Evolutionary conservation across 2,113 vertebrate genomes (phyloP), one percentile per base, ranked within the genome.

Genomic region (Anoura caudifer): DNA sequence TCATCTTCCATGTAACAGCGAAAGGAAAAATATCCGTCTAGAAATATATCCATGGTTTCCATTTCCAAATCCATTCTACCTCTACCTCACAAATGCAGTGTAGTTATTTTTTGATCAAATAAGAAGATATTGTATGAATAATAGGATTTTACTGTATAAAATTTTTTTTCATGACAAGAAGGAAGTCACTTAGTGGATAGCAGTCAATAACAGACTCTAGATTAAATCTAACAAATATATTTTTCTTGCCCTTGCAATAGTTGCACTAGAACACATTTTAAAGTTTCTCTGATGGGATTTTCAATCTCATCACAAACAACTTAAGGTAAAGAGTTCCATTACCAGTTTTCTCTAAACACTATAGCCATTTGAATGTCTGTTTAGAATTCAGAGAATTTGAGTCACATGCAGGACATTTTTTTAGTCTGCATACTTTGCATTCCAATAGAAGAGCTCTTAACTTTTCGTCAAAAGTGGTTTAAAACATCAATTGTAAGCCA

Each of bases 381-480:
- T 91, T 67, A 91, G 82, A 96, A 96, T 82, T 65, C 50, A 87
- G 93, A 94, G 92, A 94, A 95, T 96, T 84, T 97, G 91, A 94
- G 69, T 97, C 93, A 96, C 52, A 86, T n/a, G 77, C 33, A 59
- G 69, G 86, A 82, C 47, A 83, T 70, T 81, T 94, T 91, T 63
- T 90, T 45, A 79, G 85, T 91, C 93, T 94, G 67, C 69, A 67
- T 96, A 75, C 33, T 97, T 96, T 80, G 79, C 91, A 97, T 98
- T 96, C 94, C 79, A 73, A 65, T 33, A 72, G 87, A 91, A 96
- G 61, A 59, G 33, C 26, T 47, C 91, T 90, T 94, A 84, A 85
- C 73, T 87, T 87, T 76, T 77, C 26, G 5, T 81, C 90, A n/a
- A 81, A 91, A 94, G 59, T 87, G 65, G 38, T 77, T 97, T 90